Conservation (phyloP, 1,140 invertebrate species). For the Drosophila nikananu region DNA sequence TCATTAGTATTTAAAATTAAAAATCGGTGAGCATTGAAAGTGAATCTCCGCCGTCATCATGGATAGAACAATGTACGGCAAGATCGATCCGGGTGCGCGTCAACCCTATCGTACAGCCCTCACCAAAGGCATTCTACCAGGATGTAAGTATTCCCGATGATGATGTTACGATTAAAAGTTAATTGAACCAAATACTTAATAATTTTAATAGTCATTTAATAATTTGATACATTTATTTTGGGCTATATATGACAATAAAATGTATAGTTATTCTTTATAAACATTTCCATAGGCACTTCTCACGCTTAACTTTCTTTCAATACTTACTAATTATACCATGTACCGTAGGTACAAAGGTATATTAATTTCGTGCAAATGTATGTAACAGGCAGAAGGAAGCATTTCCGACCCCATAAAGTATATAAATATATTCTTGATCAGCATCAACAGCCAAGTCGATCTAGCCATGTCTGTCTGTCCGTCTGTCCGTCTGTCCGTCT, state of each 20-base stretch:
- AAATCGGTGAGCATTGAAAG: slow-evolving; percentile 29
- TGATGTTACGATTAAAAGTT: not conserved
- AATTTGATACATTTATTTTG: not conserved
- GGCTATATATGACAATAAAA: too few relatives aligned
- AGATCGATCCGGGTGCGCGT: slow-evolving; percentile 91
- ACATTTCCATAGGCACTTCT: not conserved
- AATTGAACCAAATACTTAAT: not conserved
- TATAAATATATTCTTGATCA: too few relatives aligned
- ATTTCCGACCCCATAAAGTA: too few relatives aligned
- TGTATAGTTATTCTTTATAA: not conserved
- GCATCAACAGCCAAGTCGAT: too few relatives aligned
- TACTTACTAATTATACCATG: too few relatives aligned
- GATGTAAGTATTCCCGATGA: slow-evolving; percentile 89
- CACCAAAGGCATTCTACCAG: slow-evolving; percentile 92
- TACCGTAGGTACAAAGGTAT: too few relatives aligned
- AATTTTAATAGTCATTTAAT: not conserved
- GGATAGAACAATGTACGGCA: slow-evolving; percentile 95
- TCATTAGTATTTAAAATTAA: slow-evolving; percentile 39
- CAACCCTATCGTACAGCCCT: slow-evolving; percentile 92
- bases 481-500: too few relatives aligned
- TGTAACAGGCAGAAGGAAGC: too few relatives aligned
- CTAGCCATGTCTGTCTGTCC: too few relatives aligned
- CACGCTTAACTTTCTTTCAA: not conserved
- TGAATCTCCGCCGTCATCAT: slow-evolving; percentile 84
- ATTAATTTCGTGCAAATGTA: too few relatives aligned